These are phyloP conservation scores for Aegithalos caudatus DNA, from an alignment of 2,113 vertebrate species.

Conservation along the genomic window DNA sequence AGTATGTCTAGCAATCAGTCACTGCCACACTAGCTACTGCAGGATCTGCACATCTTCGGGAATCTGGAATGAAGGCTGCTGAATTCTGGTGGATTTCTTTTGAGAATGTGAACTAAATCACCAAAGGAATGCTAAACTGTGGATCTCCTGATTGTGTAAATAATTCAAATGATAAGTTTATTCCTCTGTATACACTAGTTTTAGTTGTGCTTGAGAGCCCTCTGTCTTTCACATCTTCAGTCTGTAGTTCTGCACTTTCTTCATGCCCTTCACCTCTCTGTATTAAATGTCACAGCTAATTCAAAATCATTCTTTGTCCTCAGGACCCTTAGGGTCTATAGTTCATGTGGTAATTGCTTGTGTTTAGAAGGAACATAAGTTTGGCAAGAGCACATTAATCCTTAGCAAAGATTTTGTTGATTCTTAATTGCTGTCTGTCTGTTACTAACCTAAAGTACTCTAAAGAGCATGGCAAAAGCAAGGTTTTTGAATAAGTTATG, in stretches of 20 bases:
- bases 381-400: slow-evolving; percentile 19
- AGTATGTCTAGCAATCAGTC: not conserved
- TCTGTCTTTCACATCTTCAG: not conserved
- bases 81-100: not conserved
- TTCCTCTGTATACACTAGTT: not conserved
- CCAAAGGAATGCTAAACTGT: not conserved
- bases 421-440: slow-evolving; percentile 8
- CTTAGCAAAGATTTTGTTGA: not conserved
- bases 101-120: not conserved
- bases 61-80: not conserved
- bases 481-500: not conserved
- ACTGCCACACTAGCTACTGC: not conserved
- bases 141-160: not conserved
- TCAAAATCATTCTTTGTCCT: not conserved
- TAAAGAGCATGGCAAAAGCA: not conserved
- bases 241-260: not conserved
- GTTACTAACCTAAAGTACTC: not conserved
- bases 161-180: not conserved
- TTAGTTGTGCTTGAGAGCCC: not conserved
- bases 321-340: not conserved
- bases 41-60: not conserved
- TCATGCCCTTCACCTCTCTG: not conserved
- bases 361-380: not conserved
- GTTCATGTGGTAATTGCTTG: not conserved
- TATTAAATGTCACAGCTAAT: not conserved